Base-by-base conservation (phyloP, 2,113 vertebrate genomes). In the Typhlomys cinereus region DNA sequence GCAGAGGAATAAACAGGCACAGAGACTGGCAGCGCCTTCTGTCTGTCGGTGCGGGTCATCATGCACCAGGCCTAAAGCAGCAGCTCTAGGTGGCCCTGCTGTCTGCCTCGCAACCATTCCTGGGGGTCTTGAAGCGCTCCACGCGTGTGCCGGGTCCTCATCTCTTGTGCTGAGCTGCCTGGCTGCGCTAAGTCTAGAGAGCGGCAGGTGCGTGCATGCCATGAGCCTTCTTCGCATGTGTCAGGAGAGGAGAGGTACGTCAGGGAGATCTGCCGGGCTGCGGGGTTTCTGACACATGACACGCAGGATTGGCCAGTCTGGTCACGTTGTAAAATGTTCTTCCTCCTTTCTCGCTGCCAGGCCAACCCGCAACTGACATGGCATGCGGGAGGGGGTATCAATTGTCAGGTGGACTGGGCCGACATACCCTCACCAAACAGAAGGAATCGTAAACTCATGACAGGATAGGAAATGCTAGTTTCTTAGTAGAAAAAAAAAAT, bases 151-250 rank as follows among this genome's bases (percentile, higher is more conserved):
- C 69, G 0, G 50, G 34, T 5, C 41, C 27, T 62, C 6, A n/a
- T 6, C 44, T 1, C 92, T 3, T 85, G n/a, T 81, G 80, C 27
- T 36, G 83, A 54, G 1, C 1, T 57, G 82, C 71, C 39, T 31
- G 23, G 12, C 41, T 18, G 27, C 14, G 0, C 14, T 0, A 0
- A 0, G 54, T 69, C 0, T 0, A 0, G 0, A 81, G 84, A 46
- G 50, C 27, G 74, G 29, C 84, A 90, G 21, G 34, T 0, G 0
- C 7, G 14, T 21, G 88, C 62, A 4, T 74, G 57, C 89, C 84
- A 54, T 8, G 4, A 93, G 64, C 21, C 64, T 27, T 79, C 64
- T 27, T 79, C 1, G 14, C 44, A 31, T 0, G 0, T 54, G 27
- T 85, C 64, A 9, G 1, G 59, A 87, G 85, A 81, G 69, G 25